Evolutionary conservation across 2,113 vertebrate species (phyloP), one percentile per base, ranked within the genome.

Genomic region (Tupaia tana): DNA sequence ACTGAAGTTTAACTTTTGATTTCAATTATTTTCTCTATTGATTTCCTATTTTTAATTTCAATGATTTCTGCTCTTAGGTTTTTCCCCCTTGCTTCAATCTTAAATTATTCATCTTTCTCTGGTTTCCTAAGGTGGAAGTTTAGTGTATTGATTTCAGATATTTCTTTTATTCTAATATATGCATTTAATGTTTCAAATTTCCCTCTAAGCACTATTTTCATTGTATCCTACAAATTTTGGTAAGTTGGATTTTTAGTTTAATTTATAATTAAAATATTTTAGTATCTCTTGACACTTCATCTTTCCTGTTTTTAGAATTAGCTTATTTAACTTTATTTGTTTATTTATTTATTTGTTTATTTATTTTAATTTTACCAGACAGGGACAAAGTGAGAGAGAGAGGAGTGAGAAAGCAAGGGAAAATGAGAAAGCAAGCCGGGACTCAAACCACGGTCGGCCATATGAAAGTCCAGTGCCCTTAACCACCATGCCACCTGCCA

Each of bases 221-320:
- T 31, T 69, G 20, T 18, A 58, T 43, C 25, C n/a, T 9, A 10
- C 56, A 75, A 58, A 73, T 66, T 84, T 93, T n/a, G 20, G 15
- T 80, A 58, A 56, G 7, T 43, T 86, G 9, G 54, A 27, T 77
- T 69, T 86, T 43, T 2, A 22, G 31, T 86, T 71, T 63, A 34
- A 86, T 66, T 94, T 24, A 73, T n/a, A 18, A 80, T 79, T 9
- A 67, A 90, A 95, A 78, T n/a, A 74, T 34, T 74, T 86, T 80
- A 61, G 16, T 29, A 75, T 67, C 16, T 74, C 52, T 81, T 15
- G 10, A 80, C 52, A 59, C 5, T 73, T 92, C 16, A 69, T 94
- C 63, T 69, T 61, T 63, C 27, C 43, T 43, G 3, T 43, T 43
- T 43, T 43, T 43, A 43, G 43, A 43, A 43, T 43, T 43, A 43